These are phyloP conservation scores for Antennarius maculatus DNA, from an alignment of 2,797 vertebrate species.

Conservation along the genomic window DNA sequence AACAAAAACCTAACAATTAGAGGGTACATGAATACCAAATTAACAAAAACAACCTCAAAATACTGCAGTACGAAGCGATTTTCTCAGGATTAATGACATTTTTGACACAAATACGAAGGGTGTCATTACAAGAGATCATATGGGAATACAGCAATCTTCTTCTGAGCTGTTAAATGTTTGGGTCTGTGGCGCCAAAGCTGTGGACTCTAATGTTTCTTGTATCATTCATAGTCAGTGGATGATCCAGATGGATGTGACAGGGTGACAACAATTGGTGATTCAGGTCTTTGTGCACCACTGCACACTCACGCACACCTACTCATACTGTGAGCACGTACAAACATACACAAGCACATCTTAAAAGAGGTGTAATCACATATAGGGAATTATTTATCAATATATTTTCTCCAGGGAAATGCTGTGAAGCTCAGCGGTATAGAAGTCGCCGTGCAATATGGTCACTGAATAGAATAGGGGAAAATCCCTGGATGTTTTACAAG, in stretches of 20 bases:
- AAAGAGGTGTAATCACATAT: slow-evolving; percentile 69
- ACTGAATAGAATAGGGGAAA: slow-evolving; percentile 69
- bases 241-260: slow-evolving; percentile 60
- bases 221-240: slow-evolving; percentile 68
- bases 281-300: slow-evolving; percentile 43
- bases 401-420: slow-evolving; percentile 63
- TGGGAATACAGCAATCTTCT: slow-evolving; percentile 52
- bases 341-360: slow-evolving; percentile 34
- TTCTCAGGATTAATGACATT: slow-evolving; percentile 38
- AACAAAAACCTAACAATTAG: slow-evolving; percentile 11
- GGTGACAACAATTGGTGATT: slow-evolving; percentile 67
- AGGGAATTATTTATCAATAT: slow-evolving; percentile 78
- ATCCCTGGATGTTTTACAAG: slow-evolving; percentile 81
- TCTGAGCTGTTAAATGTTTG: slow-evolving; percentile 68
- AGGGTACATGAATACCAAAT: background rate
- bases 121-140: slow-evolving; percentile 51
- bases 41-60: slow-evolving; percentile 7
- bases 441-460: slow-evolving; percentile 78
- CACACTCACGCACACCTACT: slow-evolving; percentile 31
- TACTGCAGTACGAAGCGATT: slow-evolving; percentile 9
- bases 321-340: slow-evolving; percentile 1
- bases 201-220: slow-evolving; percentile 51
- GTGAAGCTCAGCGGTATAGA: slow-evolving; percentile 68
- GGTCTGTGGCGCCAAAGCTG: slow-evolving; percentile 49
- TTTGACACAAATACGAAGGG: slow-evolving; percentile 46